Percentiles rank a stretch among this genome's conserved stretches.
These are phyloP conservation scores for Priocnemis perturbator DNA, from an alignment of 2,888 invertebrate species.

Conservation along the genomic window DNA sequence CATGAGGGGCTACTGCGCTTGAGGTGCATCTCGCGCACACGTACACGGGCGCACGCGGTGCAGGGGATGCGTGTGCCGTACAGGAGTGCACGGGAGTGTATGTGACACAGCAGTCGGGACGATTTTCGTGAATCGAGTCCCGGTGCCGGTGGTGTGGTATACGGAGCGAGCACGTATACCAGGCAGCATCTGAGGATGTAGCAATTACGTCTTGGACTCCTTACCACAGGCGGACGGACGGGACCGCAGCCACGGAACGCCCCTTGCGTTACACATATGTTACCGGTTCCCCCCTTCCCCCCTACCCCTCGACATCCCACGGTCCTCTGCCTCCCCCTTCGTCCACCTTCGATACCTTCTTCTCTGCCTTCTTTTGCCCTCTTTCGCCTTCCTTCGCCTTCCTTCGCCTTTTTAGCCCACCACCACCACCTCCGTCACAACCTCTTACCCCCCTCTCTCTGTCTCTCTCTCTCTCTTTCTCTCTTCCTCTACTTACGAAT, in stretches of 20 bases:
- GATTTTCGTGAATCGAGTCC: constrained; percentile 62
- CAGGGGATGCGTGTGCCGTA: neutral
- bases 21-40: constrained; percentile 6
- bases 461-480: constrained; percentile 2
- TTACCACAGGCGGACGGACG: constrained; percentile 68
- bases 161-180: constrained; percentile 26
- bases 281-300: constrained; percentile 54
- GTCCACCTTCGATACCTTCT: constrained; percentile 25
- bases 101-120: constrained; percentile 35
- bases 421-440: too few species aligned
- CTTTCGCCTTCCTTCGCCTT: constrained; percentile 36
- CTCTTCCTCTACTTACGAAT: constrained; percentile 36
- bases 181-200: constrained; percentile 69
- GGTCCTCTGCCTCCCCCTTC: constrained; percentile 36
- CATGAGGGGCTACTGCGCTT: constrained; percentile 2
- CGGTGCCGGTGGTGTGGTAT: constrained; percentile 48
- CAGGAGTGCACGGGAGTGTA: neutral
- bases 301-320: constrained; percentile 34
- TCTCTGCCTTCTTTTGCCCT: neutral
- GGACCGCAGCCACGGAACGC: constrained; percentile 72
- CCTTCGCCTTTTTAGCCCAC: too few species aligned
- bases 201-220: constrained; percentile 66
- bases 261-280: constrained; percentile 75
- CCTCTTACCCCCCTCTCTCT: neutral
- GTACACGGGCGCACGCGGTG: neutral